phyloP scores from a whole-genome alignment of 23 tunicate species.

The Oikopleura vanhoeffeni region DNA sequence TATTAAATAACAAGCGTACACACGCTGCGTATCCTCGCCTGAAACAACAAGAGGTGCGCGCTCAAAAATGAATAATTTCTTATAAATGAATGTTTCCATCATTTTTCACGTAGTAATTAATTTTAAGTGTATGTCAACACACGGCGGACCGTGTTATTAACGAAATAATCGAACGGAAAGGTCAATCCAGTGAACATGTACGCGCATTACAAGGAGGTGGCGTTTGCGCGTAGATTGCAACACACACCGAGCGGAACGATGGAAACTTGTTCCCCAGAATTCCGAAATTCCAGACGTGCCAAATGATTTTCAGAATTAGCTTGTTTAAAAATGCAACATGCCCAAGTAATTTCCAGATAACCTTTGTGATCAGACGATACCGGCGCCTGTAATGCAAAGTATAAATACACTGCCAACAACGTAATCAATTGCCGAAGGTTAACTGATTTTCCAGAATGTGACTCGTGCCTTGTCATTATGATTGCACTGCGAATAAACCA shows the following conservation, averaged over 20 bases:
- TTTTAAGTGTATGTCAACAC: slow-evolving; percentile 71
- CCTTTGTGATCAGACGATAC: slow-evolving; percentile 81
- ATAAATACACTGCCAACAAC: slow-evolving; percentile 74
- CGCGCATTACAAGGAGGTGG: slow-evolving; percentile 85
- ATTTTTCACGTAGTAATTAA: not conserved
- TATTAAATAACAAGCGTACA: too few species aligned
- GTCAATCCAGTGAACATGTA: slow-evolving; percentile 53
- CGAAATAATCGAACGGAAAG: slow-evolving; percentile 39
- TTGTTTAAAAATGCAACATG: slow-evolving; percentile 63
- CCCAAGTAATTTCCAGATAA: slow-evolving; percentile 65
- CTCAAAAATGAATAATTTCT: not conserved
- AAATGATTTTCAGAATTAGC: not conserved
- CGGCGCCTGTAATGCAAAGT: slow-evolving; percentile 84
- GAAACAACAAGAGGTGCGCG: not conserved
- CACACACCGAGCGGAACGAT: slow-evolving; percentile 82
- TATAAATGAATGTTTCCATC: not conserved
- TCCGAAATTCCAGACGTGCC: slow-evolving; percentile 49
- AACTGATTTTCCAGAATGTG: slow-evolving; percentile 67
- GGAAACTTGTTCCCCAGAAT: slow-evolving; percentile 55
- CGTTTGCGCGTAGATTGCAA: slow-evolving; percentile 60
- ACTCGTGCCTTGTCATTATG: slow-evolving; percentile 80
- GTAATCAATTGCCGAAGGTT: slow-evolving; percentile 81
- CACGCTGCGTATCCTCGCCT: too few species aligned
- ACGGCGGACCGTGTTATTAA: slow-evolving; percentile 60
- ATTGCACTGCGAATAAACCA: slow-evolving; percentile 44